Base-by-base conservation (phyloP, 1,140 invertebrate genomes). In the Trachymyrmex cornetzi region DNA sequence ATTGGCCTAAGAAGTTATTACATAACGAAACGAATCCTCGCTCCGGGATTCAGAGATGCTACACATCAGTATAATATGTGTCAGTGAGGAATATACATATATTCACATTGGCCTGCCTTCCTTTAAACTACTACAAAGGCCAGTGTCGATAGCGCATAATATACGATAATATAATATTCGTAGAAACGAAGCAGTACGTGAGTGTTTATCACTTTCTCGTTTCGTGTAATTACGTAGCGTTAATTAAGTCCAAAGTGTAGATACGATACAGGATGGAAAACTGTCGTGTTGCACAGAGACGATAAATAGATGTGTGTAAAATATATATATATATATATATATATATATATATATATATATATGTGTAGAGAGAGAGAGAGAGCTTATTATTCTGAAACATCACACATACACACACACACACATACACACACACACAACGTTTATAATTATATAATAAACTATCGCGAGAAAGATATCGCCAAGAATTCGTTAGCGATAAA, bases 41-140 rank as follows among this genome's bases (percentile, higher is more conserved):
- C 24, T 44, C 38, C 50, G 57, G 77, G 59, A 50, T 53, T 85
- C 24, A 61, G 57, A 34, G 59, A 66, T 64, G 84, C 61, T 87
- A 61, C 53, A 61, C 53, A 38, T 82, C 38, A 19, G 34, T 72
- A 81, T 66, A 38, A 66, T 38, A 66, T 53, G 77, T 82, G 71
- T 86, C 57, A 87, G 59, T 82, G 71, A 34, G 24, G 64, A 59
- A 59, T 61, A 77, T 55, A 55, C 44, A 34, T 61, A 77, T 66
- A 64, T 79, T 69, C 66, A 69, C 66, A 69, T 50, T 90, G 85
- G 89, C 86, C 90, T 87, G 86, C 72, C 63, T 77, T 53, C 82
- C 67, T 61, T 88, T 88, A 69, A 86, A 92, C 91, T 93, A 93
- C 92, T 93, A 93, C 92, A 93, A 80, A 93, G 92, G 92, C 92